Evolutionary conservation across 2,888 invertebrate genomes (phyloP).

Genomic region (Actias luna): DNA sequence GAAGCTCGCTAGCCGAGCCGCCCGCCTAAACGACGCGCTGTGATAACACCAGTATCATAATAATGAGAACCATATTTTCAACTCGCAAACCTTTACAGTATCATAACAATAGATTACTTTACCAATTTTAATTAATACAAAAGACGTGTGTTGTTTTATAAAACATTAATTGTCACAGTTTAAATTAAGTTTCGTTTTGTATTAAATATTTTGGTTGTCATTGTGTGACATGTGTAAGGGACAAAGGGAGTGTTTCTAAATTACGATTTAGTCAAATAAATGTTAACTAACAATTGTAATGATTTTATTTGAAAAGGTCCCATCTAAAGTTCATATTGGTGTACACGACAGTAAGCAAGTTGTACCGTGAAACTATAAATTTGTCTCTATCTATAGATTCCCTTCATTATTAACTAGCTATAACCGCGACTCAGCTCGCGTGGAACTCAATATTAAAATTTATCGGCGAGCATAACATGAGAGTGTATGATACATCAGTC

Average conservation of each 20-base stretch:
- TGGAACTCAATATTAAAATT: too few species aligned
- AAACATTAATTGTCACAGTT: background rate
- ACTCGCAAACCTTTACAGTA: slow-evolving; percentile 22
- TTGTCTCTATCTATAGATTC: too few species aligned
- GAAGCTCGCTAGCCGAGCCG: slow-evolving; percentile 16
- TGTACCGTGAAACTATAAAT: too few species aligned
- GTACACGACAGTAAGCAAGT: too few species aligned
- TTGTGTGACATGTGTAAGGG: background rate
- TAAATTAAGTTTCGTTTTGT: background rate
- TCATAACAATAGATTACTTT: slow-evolving; percentile 23
- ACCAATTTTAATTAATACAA: slow-evolving; percentile 23
- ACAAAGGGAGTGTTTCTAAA: background rate
- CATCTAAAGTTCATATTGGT: too few species aligned
- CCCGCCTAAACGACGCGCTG: slow-evolving; percentile 14
- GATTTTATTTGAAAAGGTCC: background rate
- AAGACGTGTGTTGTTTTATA: slow-evolving; percentile 1
- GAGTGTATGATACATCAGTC: too few species aligned
- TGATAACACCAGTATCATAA: slow-evolving; percentile 21
- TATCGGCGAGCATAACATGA: too few species aligned
- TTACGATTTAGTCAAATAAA: background rate
- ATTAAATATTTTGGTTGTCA: background rate
- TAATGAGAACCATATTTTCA: slow-evolving; percentile 31
- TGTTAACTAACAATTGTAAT: background rate
- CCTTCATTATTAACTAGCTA: too few species aligned
- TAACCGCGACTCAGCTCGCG: too few species aligned